Evolutionary conservation across 1,140 invertebrate species (phyloP), one percentile per base, ranked within the genome.

Genomic region (Eumeta japonica): DNA sequence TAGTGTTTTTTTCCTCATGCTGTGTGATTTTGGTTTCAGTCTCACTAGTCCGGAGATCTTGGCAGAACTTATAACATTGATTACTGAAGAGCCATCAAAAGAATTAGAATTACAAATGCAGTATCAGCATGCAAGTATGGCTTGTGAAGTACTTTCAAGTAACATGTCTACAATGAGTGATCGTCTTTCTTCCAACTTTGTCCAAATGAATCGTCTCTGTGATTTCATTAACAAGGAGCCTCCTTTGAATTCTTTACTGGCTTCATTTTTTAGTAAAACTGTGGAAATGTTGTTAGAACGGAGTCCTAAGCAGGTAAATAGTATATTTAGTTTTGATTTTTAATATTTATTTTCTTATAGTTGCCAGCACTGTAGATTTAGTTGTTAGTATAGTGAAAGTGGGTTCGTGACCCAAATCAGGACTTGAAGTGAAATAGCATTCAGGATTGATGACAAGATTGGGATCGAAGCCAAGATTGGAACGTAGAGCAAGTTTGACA

Each of bases 231-330:
- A 94, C 64, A 82, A 81, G 36, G 86, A 92, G 41, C 83, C 89
- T 58, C 88, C 89, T 19, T 79, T 97, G 29, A 97, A 98, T 80
- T 92, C 94, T 41, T 76, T 98, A 35, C 80, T 97, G 53, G 92
- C 94, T 19, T 95, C 92, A 46, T 97, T 94, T 81, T 95, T 96
- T 78, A 94, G 90, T 72, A 94, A 94, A 82, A 92, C 91, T 35
- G 83, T 97, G 67, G 86, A 89, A 53, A 85, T 90, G 65, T 80
- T 96, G 49, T 83, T 95, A 43, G 83, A 85, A 40, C 83, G 87
- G 59, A 90, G 89, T 50, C 61, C 70, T 41, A 76, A 78, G 61
- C 76, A 78, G 65, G 68, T 72, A 29, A 36, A 13, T 10, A 3
- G 15, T 3, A 13, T 32, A 31, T 10, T 15, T 15, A 31, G 3